Evolutionary conservation across 2,113 vertebrate genomes (phyloP), one percentile per base, ranked within the genome.

Genomic region (Cololabis saira): DNA sequence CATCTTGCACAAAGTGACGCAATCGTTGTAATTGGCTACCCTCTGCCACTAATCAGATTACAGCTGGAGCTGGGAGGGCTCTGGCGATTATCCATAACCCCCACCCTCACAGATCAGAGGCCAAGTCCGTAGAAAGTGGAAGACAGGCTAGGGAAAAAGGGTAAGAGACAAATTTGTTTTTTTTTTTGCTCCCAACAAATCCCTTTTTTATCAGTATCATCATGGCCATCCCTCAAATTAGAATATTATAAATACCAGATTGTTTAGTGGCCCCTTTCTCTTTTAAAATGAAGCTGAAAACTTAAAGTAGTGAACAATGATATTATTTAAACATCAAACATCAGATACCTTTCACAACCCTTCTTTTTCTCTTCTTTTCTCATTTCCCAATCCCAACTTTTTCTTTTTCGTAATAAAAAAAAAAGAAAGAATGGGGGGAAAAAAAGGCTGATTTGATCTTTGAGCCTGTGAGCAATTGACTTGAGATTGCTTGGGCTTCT

Each of bases 21-120:
- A 53, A 92, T 87, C 90, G 81, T 87, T 85, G 78, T 93, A 92
- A 92, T 92, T 93, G 91, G 82, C 85, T 85, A 76, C 75, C 85
- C 77, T 88, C 83, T 72, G 76, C 75, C 68, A 71, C 79, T 71
- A 79, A 86, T 89, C 83, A 82, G 76, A 88, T 83, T 76, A 80
- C 75, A 76, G 81, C 70, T 63, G 81, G 81, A 55, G 47, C 76
- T 81, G 60, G 65, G 75, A 79, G 85, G 64, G 74, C 67, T 75
- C 61, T 68, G 60, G 60, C 49, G 58, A 83, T 86, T 87, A 87
- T 72, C 73, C 86, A 70, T 70, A 83, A 80, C 64, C 75, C 56
- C 58, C 54, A 61, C 61, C 69, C 66, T 21, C 9, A 56, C 56
- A 67, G 82, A 74, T 82, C 72, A 70, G 70, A 74, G 70, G 73